Conservation (phyloP, 1,140 invertebrate species). For the Drosophila saltans region DNA sequence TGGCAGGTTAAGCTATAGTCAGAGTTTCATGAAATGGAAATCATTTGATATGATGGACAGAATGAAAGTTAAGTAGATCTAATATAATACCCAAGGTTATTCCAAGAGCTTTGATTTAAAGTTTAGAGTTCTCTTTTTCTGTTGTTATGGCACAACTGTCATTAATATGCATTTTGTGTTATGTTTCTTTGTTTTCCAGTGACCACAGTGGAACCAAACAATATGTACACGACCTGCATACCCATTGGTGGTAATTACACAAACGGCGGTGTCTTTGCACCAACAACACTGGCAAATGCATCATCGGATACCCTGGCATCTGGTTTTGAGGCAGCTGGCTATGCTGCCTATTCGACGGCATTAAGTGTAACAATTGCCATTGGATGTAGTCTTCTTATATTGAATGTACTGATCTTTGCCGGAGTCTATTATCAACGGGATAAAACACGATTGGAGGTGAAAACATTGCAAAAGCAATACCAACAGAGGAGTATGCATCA, state of each 20-base stretch:
- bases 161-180: slow-evolving; percentile 48
- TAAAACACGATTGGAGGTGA: slow-evolving; percentile 92
- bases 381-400: slow-evolving; percentile 93
- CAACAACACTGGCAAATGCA: slow-evolving; percentile 85
- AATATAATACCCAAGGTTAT: neutral
- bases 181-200: slow-evolving; percentile 67
- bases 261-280: slow-evolving; percentile 82
- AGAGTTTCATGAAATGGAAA: slow-evolving; percentile 15
- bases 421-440: slow-evolving; percentile 97
- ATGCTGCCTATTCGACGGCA: slow-evolving; percentile 94
- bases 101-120: neutral
- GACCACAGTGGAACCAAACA: slow-evolving; percentile 85
- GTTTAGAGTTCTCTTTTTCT: too few relatives aligned
- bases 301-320: slow-evolving; percentile 88
- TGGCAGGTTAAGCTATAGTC: slow-evolving; percentile 33
- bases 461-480: slow-evolving; percentile 87
- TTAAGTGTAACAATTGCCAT: slow-evolving; percentile 96
- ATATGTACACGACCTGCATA: slow-evolving; percentile 85
- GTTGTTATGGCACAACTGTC: too few relatives aligned
- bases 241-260: slow-evolving; percentile 84
- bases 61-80: neutral
- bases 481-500: slow-evolving; percentile 88
- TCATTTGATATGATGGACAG: slow-evolving; percentile 3
- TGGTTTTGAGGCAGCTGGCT: slow-evolving; percentile 91
- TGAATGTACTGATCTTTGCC: slow-evolving; percentile 96